These are phyloP conservation scores for Sminthopsis crassicaudata DNA, from an alignment of 2,113 vertebrate genomes.

Conservation along the genomic window DNA sequence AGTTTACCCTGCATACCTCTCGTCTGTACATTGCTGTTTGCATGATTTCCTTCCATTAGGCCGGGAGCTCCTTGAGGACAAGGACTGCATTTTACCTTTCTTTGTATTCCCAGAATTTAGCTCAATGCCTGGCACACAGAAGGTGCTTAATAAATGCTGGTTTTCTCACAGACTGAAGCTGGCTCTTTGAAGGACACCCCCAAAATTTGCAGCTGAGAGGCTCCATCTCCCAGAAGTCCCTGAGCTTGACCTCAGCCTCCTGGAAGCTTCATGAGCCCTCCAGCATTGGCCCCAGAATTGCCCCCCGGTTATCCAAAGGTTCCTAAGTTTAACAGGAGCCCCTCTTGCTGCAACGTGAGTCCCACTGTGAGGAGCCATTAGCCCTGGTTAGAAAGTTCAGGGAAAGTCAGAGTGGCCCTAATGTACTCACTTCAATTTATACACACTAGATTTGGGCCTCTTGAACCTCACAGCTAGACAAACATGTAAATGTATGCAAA, in stretches of 20 bases:
- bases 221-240: not conserved
- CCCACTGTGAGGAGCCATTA: not conserved
- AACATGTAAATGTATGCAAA: slow-evolving; percentile 75
- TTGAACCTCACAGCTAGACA: slow-evolving; percentile 53
- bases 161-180: not conserved
- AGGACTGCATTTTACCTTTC: not conserved
- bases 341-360: accelerated
- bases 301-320: not conserved
- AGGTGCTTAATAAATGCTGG: accelerated
- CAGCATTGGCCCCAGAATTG: not conserved
- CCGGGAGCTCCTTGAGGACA: not conserved
- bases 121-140: accelerated
- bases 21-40: not conserved
- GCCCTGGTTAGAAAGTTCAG: not conserved
- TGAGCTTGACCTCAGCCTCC: not conserved
- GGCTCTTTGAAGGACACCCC: not conserved
- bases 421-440: slow-evolving; percentile 17
- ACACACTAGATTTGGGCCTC: slow-evolving; percentile 32
- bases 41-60: not conserved
- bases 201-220: not conserved
- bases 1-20: not conserved
- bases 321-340: not conserved
- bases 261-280: not conserved
- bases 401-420: not conserved
- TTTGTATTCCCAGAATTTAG: not conserved